Evolutionary conservation across 2,113 vertebrate species (phyloP).

Genomic region (Lycocorax pyrrhopterus): DNA sequence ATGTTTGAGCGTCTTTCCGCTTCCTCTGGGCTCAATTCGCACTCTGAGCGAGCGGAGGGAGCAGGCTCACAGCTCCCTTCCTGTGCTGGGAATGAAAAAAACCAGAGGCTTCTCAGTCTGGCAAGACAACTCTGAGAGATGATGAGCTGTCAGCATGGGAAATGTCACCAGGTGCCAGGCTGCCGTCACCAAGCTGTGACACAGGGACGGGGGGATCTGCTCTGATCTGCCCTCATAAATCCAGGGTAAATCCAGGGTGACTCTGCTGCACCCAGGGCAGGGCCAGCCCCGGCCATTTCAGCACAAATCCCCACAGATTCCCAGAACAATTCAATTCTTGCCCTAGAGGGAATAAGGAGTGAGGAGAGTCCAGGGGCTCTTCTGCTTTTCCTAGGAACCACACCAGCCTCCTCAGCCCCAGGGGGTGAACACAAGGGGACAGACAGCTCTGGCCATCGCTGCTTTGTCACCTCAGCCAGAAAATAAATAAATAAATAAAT

Average conservation of each 20-base stretch:
- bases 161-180: neutral
- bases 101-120: neutral
- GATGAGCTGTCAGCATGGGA: neutral
- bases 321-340: neutral
- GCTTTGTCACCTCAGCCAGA: neutral
- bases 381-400: neutral
- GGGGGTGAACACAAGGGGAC: neutral
- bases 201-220: neutral
- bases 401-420: neutral
- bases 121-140: neutral
- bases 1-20: neutral
- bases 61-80: neutral
- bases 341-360: neutral
- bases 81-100: neutral
- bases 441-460: neutral
- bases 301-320: fast-evolving
- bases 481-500: neutral
- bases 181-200: neutral
- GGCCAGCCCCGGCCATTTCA: fast-evolving
- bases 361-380: neutral
- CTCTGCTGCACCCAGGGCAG: neutral
- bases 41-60: neutral
- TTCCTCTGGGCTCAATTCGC: neutral
- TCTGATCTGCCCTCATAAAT: fast-evolving
- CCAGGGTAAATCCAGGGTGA: fast-evolving